phyloP scores from a whole-genome alignment of 2,113 vertebrate genomes.

The Dipodomys spectabilis region DNA sequence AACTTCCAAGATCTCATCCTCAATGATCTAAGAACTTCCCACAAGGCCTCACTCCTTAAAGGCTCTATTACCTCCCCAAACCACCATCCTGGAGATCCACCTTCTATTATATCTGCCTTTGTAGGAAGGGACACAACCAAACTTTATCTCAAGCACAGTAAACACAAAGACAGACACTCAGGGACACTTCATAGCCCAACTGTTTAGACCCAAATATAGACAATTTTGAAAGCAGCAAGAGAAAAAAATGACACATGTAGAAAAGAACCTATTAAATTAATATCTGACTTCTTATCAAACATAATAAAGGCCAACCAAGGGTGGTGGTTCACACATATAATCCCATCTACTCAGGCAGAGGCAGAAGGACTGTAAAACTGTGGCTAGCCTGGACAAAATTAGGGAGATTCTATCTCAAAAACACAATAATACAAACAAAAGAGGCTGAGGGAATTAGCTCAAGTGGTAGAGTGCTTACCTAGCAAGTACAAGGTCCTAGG shows the following conservation, averaged over 20 bases:
- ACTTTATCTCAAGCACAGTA: background rate
- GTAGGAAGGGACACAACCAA: background rate
- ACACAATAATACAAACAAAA: no score
- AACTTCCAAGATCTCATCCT: background rate
- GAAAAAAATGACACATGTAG: background rate
- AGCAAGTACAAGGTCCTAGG: no score
- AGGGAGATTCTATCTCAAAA: no score
- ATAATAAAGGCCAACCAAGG: background rate
- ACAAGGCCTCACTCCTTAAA: background rate
- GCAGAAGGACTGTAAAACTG: no score
- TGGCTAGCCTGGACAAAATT: no score
- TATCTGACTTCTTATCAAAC: background rate
- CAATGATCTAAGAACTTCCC: background rate
- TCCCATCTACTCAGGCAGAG: no score
- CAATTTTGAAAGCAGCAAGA: background rate
- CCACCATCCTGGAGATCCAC: background rate
- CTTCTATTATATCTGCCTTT: background rate
- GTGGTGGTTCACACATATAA: no score
- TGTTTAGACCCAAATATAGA: background rate
- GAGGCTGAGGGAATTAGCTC: no score
- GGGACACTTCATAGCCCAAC: background rate
- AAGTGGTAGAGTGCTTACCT: no score
- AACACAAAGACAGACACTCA: background rate
- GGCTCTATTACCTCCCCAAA: background rate
- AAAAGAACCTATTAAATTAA: slow-evolving; percentile 2